These are phyloP conservation scores for Listronotus bonariensis DNA, from an alignment of 1,140 invertebrate genomes.

Conservation along the genomic window DNA sequence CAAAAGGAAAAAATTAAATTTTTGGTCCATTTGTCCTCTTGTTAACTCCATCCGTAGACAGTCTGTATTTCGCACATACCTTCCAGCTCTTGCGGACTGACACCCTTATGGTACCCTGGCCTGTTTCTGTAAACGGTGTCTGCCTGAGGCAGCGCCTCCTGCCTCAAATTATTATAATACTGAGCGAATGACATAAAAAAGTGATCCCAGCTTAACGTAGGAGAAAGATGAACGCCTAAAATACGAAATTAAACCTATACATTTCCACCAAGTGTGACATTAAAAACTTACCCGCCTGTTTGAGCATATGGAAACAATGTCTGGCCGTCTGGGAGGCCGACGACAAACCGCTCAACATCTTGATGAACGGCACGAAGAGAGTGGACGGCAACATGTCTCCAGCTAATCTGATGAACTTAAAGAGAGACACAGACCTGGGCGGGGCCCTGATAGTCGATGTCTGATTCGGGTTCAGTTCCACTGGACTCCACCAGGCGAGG, in stretches of 20 bases:
- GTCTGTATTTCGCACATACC: slow-evolving; percentile 53
- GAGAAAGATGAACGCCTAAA: slow-evolving; percentile 60
- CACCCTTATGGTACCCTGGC: slow-evolving; percentile 64
- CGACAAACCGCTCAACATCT: slow-evolving; percentile 83
- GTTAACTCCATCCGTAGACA: too few species aligned
- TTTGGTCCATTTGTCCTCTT: too few species aligned
- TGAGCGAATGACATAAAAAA: slow-evolving; percentile 84
- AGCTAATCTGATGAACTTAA: slow-evolving; percentile 88
- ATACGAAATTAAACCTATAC: slow-evolving; percentile 56
- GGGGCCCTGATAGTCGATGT: slow-evolving; percentile 51
- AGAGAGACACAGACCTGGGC: slow-evolving; percentile 75
- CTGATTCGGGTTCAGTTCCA: slow-evolving; percentile 60
- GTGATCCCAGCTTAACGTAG: slow-evolving; percentile 81
- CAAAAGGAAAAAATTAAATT: too few species aligned
- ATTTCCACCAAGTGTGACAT: too few species aligned
- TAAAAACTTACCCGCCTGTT: slow-evolving; percentile 62
- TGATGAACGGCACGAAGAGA: slow-evolving; percentile 85
- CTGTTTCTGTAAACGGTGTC: slow-evolving; percentile 69
- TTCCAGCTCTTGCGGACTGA: slow-evolving; percentile 84
- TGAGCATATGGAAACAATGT: slow-evolving; percentile 86
- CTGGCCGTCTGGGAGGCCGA: slow-evolving; percentile 72
- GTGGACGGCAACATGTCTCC: slow-evolving; percentile 83
- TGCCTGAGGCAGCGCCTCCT: slow-evolving; percentile 66
- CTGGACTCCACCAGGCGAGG: slow-evolving; percentile 82
- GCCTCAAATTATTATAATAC: slow-evolving; percentile 71